phyloP scores from a whole-genome alignment of 2,888 invertebrate species.

The Coleophora flavipennella region DNA sequence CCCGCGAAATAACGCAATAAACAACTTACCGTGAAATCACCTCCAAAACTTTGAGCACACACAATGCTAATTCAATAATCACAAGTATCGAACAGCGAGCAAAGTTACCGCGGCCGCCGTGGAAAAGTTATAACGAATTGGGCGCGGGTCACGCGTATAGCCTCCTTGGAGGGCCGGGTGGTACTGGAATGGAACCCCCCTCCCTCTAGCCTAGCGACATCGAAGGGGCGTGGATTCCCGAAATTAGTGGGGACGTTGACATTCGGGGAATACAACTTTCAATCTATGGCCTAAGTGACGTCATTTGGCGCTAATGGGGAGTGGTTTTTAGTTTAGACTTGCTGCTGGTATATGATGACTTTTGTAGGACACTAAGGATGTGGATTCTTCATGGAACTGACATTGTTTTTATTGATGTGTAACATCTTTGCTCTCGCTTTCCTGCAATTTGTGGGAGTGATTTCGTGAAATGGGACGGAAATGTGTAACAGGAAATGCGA shows the following conservation, averaged over 20 bases:
- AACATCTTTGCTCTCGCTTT: too few relatives aligned
- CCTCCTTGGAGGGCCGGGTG: conserved; percentile 3
- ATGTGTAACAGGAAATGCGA: too few relatives aligned
- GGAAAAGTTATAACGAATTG: background rate
- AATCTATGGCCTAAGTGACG: conserved; percentile 8
- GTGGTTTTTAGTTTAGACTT: too few relatives aligned
- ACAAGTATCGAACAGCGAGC: background rate
- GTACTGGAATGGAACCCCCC: conserved; percentile 12
- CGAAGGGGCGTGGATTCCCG: conserved; percentile 14
- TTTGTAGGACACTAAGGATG: too few relatives aligned
- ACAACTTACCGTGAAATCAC: background rate
- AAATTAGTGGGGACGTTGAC: conserved; percentile 15
- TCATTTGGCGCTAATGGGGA: background rate
- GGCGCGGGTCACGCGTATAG: conserved; percentile 1
- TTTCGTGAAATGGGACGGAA: too few relatives aligned
- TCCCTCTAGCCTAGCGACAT: background rate
- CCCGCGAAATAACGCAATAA: background rate
- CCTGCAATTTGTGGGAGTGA: too few relatives aligned
- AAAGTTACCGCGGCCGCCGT: conserved; percentile 5
- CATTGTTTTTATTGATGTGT: too few relatives aligned
- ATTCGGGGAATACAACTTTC: conserved; percentile 8
- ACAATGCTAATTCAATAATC: conserved; percentile 2
- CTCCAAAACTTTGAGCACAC: background rate
- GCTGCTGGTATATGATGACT: too few relatives aligned
- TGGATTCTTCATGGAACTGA: too few relatives aligned